These are phyloP conservation scores for Hypotaenidia philippensis DNA, from an alignment of 2,797 vertebrate genomes.

Conservation along the genomic window DNA sequence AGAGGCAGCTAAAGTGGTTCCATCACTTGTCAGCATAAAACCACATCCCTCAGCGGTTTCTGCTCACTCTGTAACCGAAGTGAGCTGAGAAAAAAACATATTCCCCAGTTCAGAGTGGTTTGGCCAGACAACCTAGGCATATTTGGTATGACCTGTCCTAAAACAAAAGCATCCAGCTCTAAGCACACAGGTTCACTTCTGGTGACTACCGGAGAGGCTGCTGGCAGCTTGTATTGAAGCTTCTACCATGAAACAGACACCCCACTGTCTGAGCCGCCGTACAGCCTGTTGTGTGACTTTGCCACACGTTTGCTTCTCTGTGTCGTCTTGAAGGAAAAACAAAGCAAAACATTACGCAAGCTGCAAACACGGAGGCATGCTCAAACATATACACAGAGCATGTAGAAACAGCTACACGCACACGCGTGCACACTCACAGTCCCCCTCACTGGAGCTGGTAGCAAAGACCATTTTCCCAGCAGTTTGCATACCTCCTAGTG, in stretches of 20 bases:
- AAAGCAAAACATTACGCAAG: not conserved
- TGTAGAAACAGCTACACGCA: not conserved
- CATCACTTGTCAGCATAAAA: not conserved
- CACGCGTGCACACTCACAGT: fast-evolving
- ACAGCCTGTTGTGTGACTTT: fast-evolving
- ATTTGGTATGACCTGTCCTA: not conserved
- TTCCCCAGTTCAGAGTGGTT: not conserved
- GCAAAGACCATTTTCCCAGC: not conserved
- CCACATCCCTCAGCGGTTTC: not conserved
- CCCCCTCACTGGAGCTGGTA: not conserved
- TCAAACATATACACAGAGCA: fast-evolving
- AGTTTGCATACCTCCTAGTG: not conserved
- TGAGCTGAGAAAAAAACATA: not conserved
- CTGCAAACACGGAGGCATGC: not conserved
- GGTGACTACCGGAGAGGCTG: not conserved
- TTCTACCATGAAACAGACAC: not conserved
- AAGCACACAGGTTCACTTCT: not conserved
- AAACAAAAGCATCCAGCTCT: not conserved
- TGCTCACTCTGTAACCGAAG: not conserved
- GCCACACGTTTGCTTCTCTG: not conserved
- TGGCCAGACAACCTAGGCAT: not conserved
- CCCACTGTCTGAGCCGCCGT: not conserved
- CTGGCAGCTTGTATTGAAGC: not conserved
- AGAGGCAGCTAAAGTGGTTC: slow-evolving; percentile 11
- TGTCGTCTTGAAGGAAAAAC: not conserved